phyloP scores from a whole-genome alignment of 2,113 vertebrate genomes.

The Cyprinus carpio region DNA sequence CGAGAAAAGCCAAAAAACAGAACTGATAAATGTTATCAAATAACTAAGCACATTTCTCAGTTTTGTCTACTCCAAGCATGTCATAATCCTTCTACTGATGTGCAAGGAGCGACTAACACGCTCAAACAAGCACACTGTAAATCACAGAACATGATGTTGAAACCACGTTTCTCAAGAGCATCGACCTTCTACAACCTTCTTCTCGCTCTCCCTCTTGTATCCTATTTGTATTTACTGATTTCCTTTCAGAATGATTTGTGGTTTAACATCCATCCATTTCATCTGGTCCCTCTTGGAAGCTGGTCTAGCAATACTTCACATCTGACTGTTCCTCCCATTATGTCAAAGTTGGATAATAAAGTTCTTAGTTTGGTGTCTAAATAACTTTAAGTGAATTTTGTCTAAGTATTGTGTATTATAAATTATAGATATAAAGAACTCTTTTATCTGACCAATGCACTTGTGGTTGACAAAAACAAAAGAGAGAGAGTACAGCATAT shows the following conservation, averaged over 20 bases:
- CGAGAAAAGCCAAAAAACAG: background rate
- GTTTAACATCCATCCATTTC: background rate
- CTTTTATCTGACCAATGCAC: background rate
- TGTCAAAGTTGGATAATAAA: background rate
- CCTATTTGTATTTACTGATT: background rate
- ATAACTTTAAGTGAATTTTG: background rate
- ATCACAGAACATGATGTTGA: conserved; percentile 18
- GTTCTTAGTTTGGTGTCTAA: background rate
- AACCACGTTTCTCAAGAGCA: conserved; percentile 9
- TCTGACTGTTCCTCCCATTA: background rate
- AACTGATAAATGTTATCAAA: background rate
- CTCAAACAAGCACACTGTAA: conserved; percentile 11
- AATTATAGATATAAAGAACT: background rate
- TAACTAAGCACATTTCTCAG: background rate
- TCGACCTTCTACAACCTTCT: background rate
- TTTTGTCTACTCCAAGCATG: background rate
- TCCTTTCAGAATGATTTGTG: background rate
- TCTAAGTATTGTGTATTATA: background rate
- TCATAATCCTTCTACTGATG: background rate
- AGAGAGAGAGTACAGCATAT: background rate
- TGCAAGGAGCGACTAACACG: background rate
- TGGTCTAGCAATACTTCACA: background rate
- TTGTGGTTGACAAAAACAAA: background rate
- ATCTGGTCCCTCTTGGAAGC: background rate
- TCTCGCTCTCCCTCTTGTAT: background rate